phyloP scores from a whole-genome alignment of 2,888 invertebrate genomes.

The Xestia rhomboidea region DNA sequence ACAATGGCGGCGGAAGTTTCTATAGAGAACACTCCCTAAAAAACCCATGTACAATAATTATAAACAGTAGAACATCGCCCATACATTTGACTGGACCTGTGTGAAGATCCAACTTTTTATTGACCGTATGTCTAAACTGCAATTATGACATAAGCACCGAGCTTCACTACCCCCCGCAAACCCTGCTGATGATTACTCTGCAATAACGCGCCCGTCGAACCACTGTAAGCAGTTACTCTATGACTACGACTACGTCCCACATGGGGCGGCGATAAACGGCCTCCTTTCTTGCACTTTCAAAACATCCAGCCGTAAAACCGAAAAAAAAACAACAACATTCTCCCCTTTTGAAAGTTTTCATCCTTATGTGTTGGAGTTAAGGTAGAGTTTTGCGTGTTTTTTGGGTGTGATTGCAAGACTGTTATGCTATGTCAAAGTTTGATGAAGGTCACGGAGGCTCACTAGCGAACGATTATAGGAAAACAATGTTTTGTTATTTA shows the following conservation, averaged over 20 bases:
- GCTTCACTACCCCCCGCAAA: neutral
- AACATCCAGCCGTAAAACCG: conserved; percentile 67
- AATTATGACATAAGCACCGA: neutral
- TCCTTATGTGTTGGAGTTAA: neutral
- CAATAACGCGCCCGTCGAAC: neutral
- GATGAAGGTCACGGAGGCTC: neutral
- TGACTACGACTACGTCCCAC: conserved; percentile 47
- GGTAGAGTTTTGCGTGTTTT: conserved; percentile 18
- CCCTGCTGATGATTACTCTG: too few relatives aligned
- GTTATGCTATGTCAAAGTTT: conserved; percentile 30
- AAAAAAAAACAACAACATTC: conserved; percentile 50
- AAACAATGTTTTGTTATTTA: neutral
- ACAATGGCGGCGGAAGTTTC: neutral
- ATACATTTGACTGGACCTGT: neutral
- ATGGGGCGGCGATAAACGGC: conserved; percentile 69
- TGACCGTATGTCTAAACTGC: neutral
- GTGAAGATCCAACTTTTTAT: too few relatives aligned
- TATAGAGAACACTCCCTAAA: neutral
- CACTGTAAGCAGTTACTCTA: conserved; percentile 17
- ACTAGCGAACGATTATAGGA: neutral
- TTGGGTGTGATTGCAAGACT: neutral
- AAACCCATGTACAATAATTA: neutral
- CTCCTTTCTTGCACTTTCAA: conserved; percentile 71
- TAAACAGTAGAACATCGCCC: neutral
- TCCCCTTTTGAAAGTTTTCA: conserved; percentile 13